phyloP scores from a whole-genome alignment of 2,113 vertebrate species.

The Solea solea region DNA sequence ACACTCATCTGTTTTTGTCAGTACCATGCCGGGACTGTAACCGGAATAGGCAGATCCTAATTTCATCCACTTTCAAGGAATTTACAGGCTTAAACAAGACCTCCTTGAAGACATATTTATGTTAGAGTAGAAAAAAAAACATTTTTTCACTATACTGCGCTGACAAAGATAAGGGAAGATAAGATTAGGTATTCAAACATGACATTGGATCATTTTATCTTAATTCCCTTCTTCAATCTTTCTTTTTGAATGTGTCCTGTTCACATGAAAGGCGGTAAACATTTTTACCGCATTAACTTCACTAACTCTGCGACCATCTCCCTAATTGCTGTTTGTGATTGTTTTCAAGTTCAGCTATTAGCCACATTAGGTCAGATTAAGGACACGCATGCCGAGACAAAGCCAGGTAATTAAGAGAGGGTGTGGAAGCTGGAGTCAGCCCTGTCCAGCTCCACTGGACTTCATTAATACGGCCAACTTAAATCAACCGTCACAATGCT shows the following conservation, averaged over 20 bases:
- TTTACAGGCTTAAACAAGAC: conserved; percentile 71
- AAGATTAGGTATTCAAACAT: too few species aligned
- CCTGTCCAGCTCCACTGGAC: conserved; percentile 59
- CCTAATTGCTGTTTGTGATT: conserved; percentile 77
- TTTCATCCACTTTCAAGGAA: conserved; percentile 74
- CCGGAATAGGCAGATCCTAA: conserved; percentile 65
- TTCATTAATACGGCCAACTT: conserved; percentile 76
- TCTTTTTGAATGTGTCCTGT: neutral
- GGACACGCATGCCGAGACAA: conserved; percentile 72
- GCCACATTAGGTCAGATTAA: conserved; percentile 81
- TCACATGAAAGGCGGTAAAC: conserved; percentile 31
- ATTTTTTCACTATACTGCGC: neutral
- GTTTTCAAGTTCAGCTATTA: conserved; percentile 73
- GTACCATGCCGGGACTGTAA: conserved; percentile 69
- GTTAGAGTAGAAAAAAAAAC: conserved; percentile 23
- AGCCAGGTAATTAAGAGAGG: conserved; percentile 77
- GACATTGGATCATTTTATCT: too few species aligned
- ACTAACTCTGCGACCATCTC: conserved; percentile 60
- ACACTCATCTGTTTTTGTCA: conserved; percentile 77
- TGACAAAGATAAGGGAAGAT: too few species aligned
- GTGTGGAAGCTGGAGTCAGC: conserved; percentile 48
- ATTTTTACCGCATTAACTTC: conserved; percentile 49
- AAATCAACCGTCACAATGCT: conserved; percentile 74
- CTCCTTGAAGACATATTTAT: conserved; percentile 71
- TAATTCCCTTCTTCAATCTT: neutral